A percentile compares a stretch with the other conserved stretches of the same genome.
Evolutionary conservation across 2,113 vertebrate genomes (phyloP).

Genomic region (Urocitellus parryii): DNA sequence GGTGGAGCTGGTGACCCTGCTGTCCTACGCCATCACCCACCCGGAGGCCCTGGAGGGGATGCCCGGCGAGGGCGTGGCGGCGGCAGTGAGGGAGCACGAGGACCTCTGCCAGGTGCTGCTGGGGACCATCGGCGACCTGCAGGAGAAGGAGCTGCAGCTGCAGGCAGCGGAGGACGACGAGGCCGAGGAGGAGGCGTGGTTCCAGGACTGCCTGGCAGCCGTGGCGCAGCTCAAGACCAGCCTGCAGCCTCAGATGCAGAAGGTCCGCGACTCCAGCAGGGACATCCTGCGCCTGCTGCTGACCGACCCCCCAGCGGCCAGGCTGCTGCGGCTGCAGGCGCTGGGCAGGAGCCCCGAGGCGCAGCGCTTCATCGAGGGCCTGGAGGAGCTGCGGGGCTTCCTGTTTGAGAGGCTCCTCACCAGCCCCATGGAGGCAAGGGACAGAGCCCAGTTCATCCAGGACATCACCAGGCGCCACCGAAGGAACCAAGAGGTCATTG

Average conservation of each 20-base stretch:
- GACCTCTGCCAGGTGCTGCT: slow-evolving; percentile 69
- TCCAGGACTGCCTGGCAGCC: neutral
- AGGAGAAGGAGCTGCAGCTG: neutral
- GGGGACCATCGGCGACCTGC: neutral
- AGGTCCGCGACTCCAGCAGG: slow-evolving; percentile 85
- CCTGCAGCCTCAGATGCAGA: neutral
- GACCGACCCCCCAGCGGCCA: slow-evolving; percentile 69
- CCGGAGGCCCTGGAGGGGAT: slow-evolving; percentile 44
- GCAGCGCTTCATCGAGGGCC: slow-evolving; percentile 82
- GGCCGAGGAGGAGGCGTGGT: neutral
- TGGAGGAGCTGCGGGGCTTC: slow-evolving; percentile 87
- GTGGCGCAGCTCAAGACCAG: neutral
- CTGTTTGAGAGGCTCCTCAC: slow-evolving; percentile 88
- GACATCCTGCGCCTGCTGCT: slow-evolving; percentile 86
- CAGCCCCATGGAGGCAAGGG: slow-evolving; percentile 85
- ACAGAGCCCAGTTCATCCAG: slow-evolving; percentile 78
- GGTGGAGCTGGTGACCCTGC: slow-evolving; percentile 82
- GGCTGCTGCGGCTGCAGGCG: slow-evolving; percentile 64
- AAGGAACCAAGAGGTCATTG: slow-evolving; percentile 75
- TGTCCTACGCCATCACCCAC: slow-evolving; percentile 71
- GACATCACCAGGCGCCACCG: slow-evolving; percentile 72
- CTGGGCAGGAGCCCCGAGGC: slow-evolving; percentile 7
- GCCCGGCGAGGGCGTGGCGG: slow-evolving; percentile 73
- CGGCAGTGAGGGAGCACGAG: slow-evolving; percentile 81
- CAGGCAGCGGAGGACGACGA: neutral